Base-by-base conservation (phyloP, 2,888 invertebrate species). In the Carpatolechia fugitivella region DNA sequence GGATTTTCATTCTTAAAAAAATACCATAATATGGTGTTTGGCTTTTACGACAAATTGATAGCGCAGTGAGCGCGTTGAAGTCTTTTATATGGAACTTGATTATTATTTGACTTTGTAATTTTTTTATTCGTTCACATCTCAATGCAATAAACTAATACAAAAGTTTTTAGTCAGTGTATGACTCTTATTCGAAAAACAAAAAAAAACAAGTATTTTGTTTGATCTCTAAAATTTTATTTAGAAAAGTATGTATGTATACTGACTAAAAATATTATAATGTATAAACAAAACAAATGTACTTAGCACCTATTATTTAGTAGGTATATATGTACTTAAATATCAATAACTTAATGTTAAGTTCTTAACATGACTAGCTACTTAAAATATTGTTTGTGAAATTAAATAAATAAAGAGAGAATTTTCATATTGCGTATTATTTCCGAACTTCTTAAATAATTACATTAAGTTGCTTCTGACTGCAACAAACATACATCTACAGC, bases 361-460 rank as follows among this genome's bases (percentile, higher is more conserved):
- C 70, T 78, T 76, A 74, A 64, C 66, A 76, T 78, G 80, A 82
- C 78, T 84, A 85, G 80, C 73, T 74, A 68, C 70, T 69, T 85
- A 82, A 66, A 69, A 76, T 78, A 75, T 77, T 82, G 81, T 82
- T 82, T 85, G 82, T 85, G 80, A 82, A 81, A n/a, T 44, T 77
- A 76, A 82, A 79, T 84, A 78, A 85, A 85, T 83, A 83, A 83
- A 85, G 67, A 70, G 75, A 76, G 74, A 76, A 74, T 76, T 78
- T 76, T 71, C 72, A 61, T 59, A 35, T 46, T 49, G 24, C 55
- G 56, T 60, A 65, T 66, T 55, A 35, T 57, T 66, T 55, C 33
- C 52, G n/a, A n/a, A 33, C 14, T 29, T 20, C 35, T 11, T 31
- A 30, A 6, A 4, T 7, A 11, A 33, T 33, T 33, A 11, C n/a